Evolutionary conservation across 2,113 vertebrate genomes (phyloP).

Genomic region (Scophthalmus maximus): DNA sequence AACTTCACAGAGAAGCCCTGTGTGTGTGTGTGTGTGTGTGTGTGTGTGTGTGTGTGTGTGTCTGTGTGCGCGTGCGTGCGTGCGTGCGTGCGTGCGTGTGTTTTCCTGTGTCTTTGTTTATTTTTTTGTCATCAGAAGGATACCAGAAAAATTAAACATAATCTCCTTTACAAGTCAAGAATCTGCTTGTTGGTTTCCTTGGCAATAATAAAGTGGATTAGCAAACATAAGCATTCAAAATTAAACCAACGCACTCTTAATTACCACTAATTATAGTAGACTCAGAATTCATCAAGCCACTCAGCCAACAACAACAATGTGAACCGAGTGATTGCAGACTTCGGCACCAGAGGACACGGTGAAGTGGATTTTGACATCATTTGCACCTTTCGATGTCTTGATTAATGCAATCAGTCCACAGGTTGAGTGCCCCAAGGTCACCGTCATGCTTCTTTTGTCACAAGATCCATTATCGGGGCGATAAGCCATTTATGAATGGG

Average conservation of each 20-base stretch:
- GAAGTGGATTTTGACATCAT: slow-evolving; percentile 18
- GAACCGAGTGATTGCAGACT: slow-evolving; percentile 51
- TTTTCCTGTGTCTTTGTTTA: fast-evolving
- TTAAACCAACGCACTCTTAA: slow-evolving; percentile 30
- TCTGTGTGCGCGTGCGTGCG: no score
- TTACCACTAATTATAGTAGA: slow-evolving; percentile 52
- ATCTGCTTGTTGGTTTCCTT: neutral
- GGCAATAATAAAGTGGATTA: slow-evolving; percentile 11
- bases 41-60: no score
- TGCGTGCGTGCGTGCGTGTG: no score
- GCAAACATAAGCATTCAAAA: slow-evolving; percentile 25
- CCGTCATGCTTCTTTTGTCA: slow-evolving; percentile 45
- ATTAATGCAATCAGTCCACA: slow-evolving; percentile 38
- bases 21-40: no score
- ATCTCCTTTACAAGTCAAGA: neutral
- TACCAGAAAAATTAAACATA: neutral
- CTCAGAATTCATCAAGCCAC: slow-evolving; percentile 46
- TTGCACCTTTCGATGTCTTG: slow-evolving; percentile 33
- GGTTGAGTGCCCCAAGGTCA: slow-evolving; percentile 42
- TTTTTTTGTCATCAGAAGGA: neutral
- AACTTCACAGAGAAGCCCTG: no score
- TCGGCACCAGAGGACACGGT: slow-evolving; percentile 8
- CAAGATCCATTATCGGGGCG: slow-evolving; percentile 36
- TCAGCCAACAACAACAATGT: slow-evolving; percentile 38
- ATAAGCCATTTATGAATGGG: slow-evolving; percentile 22